These are phyloP conservation scores for Xiphydria camelus DNA, from an alignment of 2,888 invertebrate species.

Conservation along the genomic window DNA sequence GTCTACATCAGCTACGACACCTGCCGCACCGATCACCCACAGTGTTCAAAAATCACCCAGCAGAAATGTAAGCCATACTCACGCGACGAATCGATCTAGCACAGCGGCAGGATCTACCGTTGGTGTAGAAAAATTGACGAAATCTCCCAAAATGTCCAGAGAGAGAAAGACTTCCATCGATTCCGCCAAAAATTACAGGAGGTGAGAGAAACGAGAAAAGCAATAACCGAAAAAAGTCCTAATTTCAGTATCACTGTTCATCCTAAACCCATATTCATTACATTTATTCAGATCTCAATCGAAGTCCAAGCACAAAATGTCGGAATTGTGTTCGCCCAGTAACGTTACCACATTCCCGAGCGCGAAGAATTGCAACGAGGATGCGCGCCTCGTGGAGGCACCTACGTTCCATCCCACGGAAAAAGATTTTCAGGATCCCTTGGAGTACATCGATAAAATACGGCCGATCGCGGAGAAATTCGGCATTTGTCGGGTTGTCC, in stretches of 20 bases:
- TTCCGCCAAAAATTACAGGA: constrained; percentile 36
- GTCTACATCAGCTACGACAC: constrained; percentile 3
- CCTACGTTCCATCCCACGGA: constrained; percentile 80
- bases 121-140: constrained; percentile 25
- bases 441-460: constrained; percentile 82
- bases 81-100: constrained; percentile 3
- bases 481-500: constrained; percentile 86
- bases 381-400: constrained; percentile 69
- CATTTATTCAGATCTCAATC: constrained; percentile 35
- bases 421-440: constrained; percentile 82
- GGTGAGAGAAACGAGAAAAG: too few relatives aligned
- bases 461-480: constrained; percentile 74
- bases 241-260: too few relatives aligned
- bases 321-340: constrained; percentile 33
- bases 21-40: constrained; percentile 12
- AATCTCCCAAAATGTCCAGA: constrained; percentile 36
- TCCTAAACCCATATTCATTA: neutral
- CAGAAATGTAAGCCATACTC: neutral
- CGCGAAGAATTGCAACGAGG: constrained; percentile 31
- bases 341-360: constrained; percentile 44
- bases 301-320: constrained; percentile 37
- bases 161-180: constrained; percentile 43
- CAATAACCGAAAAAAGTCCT: too few relatives aligned
- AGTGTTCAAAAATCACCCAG: constrained; percentile 9
- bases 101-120: constrained; percentile 3